Percentiles rank a stretch among this genome's conserved stretches.
Evolutionary conservation across 2,888 invertebrate species (phyloP).

Genomic region (Lymantria dispar): DNA sequence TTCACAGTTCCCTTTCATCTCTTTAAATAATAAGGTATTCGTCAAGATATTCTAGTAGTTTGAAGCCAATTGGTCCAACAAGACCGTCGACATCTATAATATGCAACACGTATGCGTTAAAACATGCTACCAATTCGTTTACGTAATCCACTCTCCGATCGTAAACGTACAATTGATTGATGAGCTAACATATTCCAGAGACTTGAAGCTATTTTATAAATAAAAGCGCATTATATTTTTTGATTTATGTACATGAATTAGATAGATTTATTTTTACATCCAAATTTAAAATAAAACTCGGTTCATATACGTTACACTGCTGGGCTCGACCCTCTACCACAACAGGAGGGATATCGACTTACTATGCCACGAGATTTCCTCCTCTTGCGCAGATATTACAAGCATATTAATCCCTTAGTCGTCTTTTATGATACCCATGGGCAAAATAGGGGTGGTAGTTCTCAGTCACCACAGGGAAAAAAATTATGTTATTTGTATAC

Average conservation of each 20-base stretch:
- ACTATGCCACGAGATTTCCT: no score
- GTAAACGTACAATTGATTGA: slow-evolving; percentile 11
- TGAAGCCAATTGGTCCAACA: slow-evolving; percentile 1
- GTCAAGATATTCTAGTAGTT: not conserved
- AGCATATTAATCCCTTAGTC: no score
- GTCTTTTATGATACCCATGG: no score
- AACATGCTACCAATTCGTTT: slow-evolving; percentile 3
- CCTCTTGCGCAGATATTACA: no score
- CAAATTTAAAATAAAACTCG: no score
- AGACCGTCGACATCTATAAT: slow-evolving; percentile 7
- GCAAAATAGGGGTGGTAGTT: no score
- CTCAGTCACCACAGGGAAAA: no score
- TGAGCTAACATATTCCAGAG: slow-evolving; percentile 9
- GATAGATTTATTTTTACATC: not conserved
- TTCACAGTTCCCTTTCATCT: not conserved
- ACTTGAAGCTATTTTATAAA: slow-evolving; percentile 2
- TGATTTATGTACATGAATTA: not conserved
- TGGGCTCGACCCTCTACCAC: no score
- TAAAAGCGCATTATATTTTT: slow-evolving; percentile 13
- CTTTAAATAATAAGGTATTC: no score
- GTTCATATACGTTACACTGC: no score
- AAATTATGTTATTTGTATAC: no score
- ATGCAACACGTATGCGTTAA: slow-evolving; percentile 1
- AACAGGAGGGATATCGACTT: no score
- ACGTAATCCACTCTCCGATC: slow-evolving; percentile 7